phyloP scores from a whole-genome alignment of 2,113 vertebrate species.

The Ophiodon elongatus region DNA sequence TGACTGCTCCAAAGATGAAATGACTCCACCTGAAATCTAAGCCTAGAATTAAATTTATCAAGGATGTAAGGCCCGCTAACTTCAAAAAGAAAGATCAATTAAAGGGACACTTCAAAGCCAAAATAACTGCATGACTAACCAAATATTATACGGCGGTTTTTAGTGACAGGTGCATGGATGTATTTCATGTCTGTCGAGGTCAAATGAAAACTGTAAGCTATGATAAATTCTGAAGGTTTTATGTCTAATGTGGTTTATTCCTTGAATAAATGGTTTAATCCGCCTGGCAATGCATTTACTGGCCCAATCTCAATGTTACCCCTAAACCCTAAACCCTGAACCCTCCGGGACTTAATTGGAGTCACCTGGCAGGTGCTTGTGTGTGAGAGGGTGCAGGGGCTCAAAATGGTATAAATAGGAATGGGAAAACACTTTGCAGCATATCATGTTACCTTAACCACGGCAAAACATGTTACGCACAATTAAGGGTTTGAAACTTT shows the following conservation, averaged over 20 bases:
- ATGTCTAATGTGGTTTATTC: not conserved
- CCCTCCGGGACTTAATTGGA: not conserved
- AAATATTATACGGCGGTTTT: slow-evolving; percentile 38
- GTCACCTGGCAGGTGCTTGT: no score
- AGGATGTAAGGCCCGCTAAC: slow-evolving; percentile 32
- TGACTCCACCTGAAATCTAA: slow-evolving; percentile 52
- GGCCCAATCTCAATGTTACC: not conserved
- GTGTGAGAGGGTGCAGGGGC: no score
- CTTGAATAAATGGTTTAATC: not conserved
- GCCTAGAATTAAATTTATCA: slow-evolving; percentile 50
- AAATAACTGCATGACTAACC: slow-evolving; percentile 56
- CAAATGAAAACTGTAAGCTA: not conserved
- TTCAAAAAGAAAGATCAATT: slow-evolving; percentile 72
- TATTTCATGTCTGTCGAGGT: slow-evolving; percentile 26
- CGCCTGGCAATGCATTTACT: not conserved
- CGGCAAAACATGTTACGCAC: no score
- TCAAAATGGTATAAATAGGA: no score
- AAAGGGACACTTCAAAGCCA: slow-evolving; percentile 63
- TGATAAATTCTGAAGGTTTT: not conserved
- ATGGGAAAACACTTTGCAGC: no score
- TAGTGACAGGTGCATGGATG: slow-evolving; percentile 5
- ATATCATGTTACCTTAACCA: no score
- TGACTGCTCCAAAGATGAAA: slow-evolving; percentile 63
- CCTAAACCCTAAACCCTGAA: not conserved
- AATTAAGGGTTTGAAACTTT: no score